Base-by-base conservation (phyloP, 2,797 vertebrate species). In the Myiotriccus ornatus region DNA sequence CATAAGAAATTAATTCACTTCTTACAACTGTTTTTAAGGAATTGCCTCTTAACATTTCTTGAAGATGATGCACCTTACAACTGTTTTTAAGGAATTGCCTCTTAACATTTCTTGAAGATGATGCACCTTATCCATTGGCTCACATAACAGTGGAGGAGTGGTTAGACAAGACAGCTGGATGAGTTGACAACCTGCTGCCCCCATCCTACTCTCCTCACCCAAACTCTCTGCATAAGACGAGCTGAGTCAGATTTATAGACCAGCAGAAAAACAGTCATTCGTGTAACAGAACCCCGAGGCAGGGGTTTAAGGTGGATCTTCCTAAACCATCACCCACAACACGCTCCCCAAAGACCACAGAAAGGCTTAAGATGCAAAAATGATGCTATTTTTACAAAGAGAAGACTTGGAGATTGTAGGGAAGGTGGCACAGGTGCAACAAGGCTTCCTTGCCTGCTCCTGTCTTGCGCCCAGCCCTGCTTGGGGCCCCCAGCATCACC, bases 281-380 rank as follows among this genome's bases (percentile, higher is more conserved):
- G 12, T 20, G 19, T 32, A 34, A 41, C 24, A 9, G 24, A 21
- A 52, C 9, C 2, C 24, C 30, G 55, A 50, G 41, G 28, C 17
- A 37, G 35, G 10, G 49, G 22, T 52, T 77, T 11, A 10, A 76
- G n/a, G 32, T 10, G 53, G 16, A 22, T 14, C 5, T 55, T 69
- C 52, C 74, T 52, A 30, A 78, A 37, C 41, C 18, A 34, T 44
- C 55, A 23, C 13, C 34, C 10, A 14, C 21, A 37, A 5, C 16
- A 13, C 4, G 0, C 4, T 34, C 32, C 34, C 9, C 28, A 55
- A 14, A 62, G 22, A 49, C 1, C 4, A 68, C 11, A 24, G 28
- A 39, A 74, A 71, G 3, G 5, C 18, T 86, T 53, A 32, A 65
- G 35, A 24, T 12, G 18, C 14, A 55, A 75, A 43, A 53, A 18